A percentile compares a stretch with the other conserved stretches of the same genome.
These are phyloP conservation scores for Ericerus pela DNA, from an alignment of 1,140 invertebrate genomes.

Conservation along the genomic window DNA sequence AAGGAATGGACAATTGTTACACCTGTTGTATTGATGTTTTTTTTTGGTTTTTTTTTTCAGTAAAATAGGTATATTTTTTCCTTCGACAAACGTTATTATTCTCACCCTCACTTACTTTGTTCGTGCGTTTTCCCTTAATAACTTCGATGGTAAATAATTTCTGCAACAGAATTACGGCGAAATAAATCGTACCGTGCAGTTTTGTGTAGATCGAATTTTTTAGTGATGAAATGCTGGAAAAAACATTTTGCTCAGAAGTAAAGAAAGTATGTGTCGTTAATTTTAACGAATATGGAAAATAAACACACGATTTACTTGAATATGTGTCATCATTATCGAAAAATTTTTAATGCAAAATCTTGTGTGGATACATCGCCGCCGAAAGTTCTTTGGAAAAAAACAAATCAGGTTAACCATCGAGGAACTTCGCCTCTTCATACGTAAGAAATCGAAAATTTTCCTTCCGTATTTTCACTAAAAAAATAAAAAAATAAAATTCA, in stretches of 20 bases:
- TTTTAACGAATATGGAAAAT: slow-evolving; percentile 6
- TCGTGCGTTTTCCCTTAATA: neutral
- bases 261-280: neutral
- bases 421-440: too few relatives aligned
- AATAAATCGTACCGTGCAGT: neutral
- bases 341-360: slow-evolving; percentile 25
- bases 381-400: neutral
- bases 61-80: slow-evolving; percentile 6
- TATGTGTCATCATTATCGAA: slow-evolving; percentile 27
- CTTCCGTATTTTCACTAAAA: too few relatives aligned
- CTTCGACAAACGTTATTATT: neutral
- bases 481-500: too few relatives aligned
- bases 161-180: neutral
- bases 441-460: too few relatives aligned
- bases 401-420: too few relatives aligned
- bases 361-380: slow-evolving; percentile 22
- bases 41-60: neutral
- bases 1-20: slow-evolving; percentile 7
- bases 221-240: too few relatives aligned
- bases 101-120: neutral
- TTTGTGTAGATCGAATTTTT: neutral
- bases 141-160: neutral
- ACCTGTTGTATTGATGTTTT: slow-evolving; percentile 10
- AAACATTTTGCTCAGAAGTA: neutral
- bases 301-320: slow-evolving; percentile 20